A percentile compares a stretch with the other conserved stretches of the same genome.
phyloP scores from a whole-genome alignment of 2,888 invertebrate genomes.

The Ornithoptera alexandrae region DNA sequence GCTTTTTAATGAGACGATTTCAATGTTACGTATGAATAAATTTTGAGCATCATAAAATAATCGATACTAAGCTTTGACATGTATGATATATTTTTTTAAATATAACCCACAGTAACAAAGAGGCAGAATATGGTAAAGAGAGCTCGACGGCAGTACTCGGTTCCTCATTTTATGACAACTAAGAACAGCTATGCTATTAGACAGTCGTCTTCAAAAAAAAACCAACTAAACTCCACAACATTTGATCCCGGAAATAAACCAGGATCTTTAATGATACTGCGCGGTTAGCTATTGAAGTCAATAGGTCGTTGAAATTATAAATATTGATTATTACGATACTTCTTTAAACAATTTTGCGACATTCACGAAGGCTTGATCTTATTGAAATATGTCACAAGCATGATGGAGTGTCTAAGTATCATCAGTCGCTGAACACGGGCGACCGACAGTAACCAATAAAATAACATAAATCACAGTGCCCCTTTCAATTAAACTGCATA shows the following conservation, averaged over 20 bases:
- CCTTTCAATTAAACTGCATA: conserved; percentile 62
- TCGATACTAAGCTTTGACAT: neutral
- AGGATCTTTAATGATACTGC: too few species aligned
- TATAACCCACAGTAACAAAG: too few species aligned
- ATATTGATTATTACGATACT: too few species aligned
- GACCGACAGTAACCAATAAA: conserved; percentile 47
- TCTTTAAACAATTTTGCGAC: neutral
- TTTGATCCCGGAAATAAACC: too few species aligned
- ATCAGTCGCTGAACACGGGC: conserved; percentile 21
- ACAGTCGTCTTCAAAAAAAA: too few species aligned
- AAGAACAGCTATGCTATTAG: too few species aligned
- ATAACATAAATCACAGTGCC: conserved; percentile 60
- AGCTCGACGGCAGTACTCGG: too few species aligned
- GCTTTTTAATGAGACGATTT: conserved; percentile 54
- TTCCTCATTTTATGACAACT: too few species aligned
- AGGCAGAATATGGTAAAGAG: too few species aligned
- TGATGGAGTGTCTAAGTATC: conserved; percentile 4
- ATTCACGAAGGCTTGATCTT: neutral
- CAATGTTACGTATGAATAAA: conserved; percentile 33
- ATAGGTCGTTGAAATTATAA: too few species aligned
- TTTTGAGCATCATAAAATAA: neutral
- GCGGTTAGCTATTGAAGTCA: too few species aligned
- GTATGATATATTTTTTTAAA: neutral
- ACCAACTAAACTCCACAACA: too few species aligned
- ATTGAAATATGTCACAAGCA: neutral